Conservation (phyloP, 2,797 vertebrate species). For the Pteropus rufus region DNA sequence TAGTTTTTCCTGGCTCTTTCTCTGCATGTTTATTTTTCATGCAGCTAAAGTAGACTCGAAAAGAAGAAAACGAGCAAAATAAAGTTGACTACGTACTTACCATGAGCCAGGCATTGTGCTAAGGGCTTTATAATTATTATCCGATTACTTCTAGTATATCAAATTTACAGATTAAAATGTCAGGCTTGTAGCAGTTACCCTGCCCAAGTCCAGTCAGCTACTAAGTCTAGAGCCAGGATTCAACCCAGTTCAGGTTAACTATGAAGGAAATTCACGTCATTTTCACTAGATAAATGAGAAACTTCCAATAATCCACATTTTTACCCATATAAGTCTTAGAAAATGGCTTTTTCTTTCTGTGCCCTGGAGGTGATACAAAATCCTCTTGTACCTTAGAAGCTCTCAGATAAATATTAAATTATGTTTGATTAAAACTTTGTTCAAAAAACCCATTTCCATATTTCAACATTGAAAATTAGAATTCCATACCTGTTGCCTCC, state of each 20-base stretch:
- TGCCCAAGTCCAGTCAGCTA: not conserved
- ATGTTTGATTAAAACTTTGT: slow-evolving; percentile 36
- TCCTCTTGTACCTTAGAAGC: not conserved
- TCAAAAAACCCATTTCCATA: not conserved
- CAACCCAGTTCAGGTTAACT: not conserved
- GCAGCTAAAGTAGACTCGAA: not conserved
- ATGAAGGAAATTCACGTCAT: not conserved
- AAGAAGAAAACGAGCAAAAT: not conserved
- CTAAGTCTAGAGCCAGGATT: not conserved
- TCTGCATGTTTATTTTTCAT: not conserved
- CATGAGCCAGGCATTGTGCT: not conserved
- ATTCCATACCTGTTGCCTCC: not conserved
- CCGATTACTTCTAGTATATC: slow-evolving; percentile 10
- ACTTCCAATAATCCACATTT: slow-evolving; percentile 11
- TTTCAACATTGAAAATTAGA: not conserved
- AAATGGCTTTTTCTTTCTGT: slow-evolving; percentile 30
- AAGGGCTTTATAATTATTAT: not conserved
- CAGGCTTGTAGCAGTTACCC: not conserved
- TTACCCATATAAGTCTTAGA: not conserved
- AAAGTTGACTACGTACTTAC: not conserved
- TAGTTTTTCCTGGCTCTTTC: not conserved
- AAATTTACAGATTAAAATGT: slow-evolving; percentile 10
- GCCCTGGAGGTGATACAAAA: slow-evolving; percentile 17
- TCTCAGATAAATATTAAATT: slow-evolving; percentile 56
- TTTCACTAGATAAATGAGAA: slow-evolving; percentile 1